Conservation (phyloP, 2,113 vertebrate species). For the Pantherophis guttatus region DNA sequence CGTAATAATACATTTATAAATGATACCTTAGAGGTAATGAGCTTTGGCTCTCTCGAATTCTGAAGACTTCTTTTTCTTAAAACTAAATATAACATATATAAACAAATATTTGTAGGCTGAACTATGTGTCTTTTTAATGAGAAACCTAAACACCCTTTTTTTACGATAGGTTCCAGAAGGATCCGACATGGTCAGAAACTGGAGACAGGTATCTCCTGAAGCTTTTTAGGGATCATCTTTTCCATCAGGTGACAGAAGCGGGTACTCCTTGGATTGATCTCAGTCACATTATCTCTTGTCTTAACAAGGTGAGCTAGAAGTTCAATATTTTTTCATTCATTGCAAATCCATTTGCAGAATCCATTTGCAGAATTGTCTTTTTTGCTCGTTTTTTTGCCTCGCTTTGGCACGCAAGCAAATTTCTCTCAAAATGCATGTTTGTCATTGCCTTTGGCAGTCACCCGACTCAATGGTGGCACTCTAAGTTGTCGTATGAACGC, state of each 20-base stretch:
- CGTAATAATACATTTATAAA: not conserved
- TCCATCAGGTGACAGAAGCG: conserved; percentile 98
- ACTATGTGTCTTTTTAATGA: conserved; percentile 40
- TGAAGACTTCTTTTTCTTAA: not conserved
- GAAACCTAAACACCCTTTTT: conserved; percentile 39
- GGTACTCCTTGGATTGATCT: conserved; percentile 98
- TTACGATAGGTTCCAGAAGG: conserved; percentile 91
- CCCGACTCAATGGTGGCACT: not conserved
- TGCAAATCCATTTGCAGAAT: not conserved
- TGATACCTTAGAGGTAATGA: not conserved
- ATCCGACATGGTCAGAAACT: conserved; percentile 97
- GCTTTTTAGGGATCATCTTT: conserved; percentile 98
- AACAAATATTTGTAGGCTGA: conserved; percentile 2
- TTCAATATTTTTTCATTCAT: conserved; percentile 27
- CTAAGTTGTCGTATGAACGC: not conserved
- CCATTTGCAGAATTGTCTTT: conserved; percentile 14
- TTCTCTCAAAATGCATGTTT: conserved; percentile 12
- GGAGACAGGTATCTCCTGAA: conserved; percentile 97
- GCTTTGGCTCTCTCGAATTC: not conserved
- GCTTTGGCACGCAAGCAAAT: conserved; percentile 27
- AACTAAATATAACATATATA: not conserved
- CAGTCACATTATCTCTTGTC: conserved; percentile 99
- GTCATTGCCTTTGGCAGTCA: not conserved
- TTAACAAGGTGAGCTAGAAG: conserved; percentile 90
- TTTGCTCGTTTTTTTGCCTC: not conserved